Conservation (phyloP, 2,888 invertebrate genomes). For the Phortica magna region DNA sequence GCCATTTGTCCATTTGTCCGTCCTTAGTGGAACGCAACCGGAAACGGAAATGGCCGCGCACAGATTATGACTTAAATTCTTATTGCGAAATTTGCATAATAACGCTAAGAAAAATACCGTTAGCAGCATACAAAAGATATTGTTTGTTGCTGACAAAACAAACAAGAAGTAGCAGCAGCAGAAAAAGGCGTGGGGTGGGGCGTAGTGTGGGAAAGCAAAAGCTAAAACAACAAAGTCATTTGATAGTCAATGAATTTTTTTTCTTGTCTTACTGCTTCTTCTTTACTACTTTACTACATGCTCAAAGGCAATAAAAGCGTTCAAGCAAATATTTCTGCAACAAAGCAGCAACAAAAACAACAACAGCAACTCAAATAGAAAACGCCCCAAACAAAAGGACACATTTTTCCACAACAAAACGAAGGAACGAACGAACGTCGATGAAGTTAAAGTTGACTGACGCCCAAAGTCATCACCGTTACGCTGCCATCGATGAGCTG, state of each 20-base stretch:
- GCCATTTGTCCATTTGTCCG: too few relatives aligned
- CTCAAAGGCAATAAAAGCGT: conserved; percentile 8
- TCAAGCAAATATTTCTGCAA: conserved; percentile 16
- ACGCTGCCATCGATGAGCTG: neutral
- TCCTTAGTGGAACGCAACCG: too few relatives aligned
- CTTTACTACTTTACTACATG: neutral
- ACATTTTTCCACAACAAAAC: neutral
- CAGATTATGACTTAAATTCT: neutral
- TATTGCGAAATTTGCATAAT: neutral
- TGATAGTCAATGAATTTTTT: neutral
- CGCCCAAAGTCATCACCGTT: neutral
- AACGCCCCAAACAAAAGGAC: neutral
- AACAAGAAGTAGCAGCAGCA: neutral
- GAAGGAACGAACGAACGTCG: too few relatives aligned
- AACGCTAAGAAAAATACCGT: neutral
- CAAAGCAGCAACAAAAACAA: conserved; percentile 2
- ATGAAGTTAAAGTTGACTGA: neutral
- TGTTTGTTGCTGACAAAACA: conserved; percentile 24
- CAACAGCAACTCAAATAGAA: neutral
- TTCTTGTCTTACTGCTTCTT: neutral
- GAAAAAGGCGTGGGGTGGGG: too few relatives aligned
- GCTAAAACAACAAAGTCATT: conserved; percentile 2
- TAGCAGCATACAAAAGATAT: neutral
- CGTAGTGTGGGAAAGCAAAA: too few relatives aligned
- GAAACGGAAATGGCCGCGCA: too few relatives aligned